Percentiles rank a stretch among this genome's conserved stretches.
phyloP scores from a whole-genome alignment of 2,113 vertebrate species.

The Ahaetulla prasina region DNA sequence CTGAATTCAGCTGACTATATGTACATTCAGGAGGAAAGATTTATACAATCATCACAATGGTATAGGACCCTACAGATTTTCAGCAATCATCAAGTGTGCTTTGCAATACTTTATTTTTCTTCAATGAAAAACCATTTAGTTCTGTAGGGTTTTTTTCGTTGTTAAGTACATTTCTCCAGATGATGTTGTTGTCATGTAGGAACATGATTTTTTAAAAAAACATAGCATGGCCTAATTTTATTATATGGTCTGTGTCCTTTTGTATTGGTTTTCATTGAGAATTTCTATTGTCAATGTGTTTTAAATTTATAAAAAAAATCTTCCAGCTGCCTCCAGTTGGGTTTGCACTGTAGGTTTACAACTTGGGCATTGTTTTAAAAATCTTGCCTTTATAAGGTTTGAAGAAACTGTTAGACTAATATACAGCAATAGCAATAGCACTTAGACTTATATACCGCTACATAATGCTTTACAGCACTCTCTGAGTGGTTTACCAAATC shows the following conservation, averaged over 20 bases:
- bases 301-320: neutral
- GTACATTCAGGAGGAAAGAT: neutral
- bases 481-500: neutral
- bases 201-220: neutral
- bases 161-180: neutral
- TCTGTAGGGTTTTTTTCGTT: neutral
- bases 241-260: neutral
- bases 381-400: neutral
- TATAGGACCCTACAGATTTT: neutral
- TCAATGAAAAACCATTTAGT: neutral
- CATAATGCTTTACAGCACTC: neutral
- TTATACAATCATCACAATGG: neutral
- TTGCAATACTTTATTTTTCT: neutral
- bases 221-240: neutral
- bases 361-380: neutral
- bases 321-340: neutral
- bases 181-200: neutral
- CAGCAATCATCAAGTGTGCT: neutral
- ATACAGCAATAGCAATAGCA: neutral
- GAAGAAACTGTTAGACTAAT: neutral
- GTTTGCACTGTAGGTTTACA: neutral
- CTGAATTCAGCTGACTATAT: neutral
- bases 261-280: neutral
- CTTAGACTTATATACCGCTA: neutral
- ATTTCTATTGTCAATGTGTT: neutral